Evolutionary conservation across 2,797 vertebrate genomes (phyloP).

Genomic region (Pangasius djambal): DNA sequence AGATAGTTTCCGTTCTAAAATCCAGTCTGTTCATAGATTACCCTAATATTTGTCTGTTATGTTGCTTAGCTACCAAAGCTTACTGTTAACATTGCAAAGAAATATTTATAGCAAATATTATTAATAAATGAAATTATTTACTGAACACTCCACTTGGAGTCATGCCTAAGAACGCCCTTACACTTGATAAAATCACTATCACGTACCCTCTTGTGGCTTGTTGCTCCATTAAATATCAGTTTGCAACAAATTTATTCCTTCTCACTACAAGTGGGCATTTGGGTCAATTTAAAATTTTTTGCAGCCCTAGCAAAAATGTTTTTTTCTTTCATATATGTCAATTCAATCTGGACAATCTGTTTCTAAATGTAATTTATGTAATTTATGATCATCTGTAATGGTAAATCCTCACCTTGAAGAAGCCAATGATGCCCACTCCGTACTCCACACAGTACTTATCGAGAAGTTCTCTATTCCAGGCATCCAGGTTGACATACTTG

Average conservation of each 20-base stretch:
- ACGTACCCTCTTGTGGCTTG: not conserved
- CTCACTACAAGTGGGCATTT: not conserved
- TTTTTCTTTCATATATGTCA: too few species aligned
- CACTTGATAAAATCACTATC: not conserved
- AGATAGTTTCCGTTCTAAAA: not conserved
- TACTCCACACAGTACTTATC: constrained; percentile 99
- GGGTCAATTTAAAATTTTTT: not conserved
- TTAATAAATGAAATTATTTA: not conserved
- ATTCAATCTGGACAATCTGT: not conserved
- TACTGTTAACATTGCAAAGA: not conserved
- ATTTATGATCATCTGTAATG: not conserved
- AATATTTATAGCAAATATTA: not conserved
- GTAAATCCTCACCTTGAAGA: constrained; percentile 88
- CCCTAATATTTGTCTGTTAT: not conserved
- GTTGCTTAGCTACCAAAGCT: constrained; percentile 1
- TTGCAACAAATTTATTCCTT: not conserved
- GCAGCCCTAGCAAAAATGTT: not conserved
- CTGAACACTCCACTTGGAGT: too few species aligned
- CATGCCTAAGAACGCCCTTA: not conserved
- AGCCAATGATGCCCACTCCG: constrained; percentile 96
- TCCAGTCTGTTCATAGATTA: not conserved
- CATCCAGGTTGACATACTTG: constrained; percentile 96
- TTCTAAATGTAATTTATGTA: not conserved
- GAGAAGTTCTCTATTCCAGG: constrained; percentile 98
- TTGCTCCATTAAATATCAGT: not conserved